Evolutionary conservation across 2,113 vertebrate species (phyloP), one percentile per base, ranked within the genome.

Genomic region (Oxyruncus cristatus): DNA sequence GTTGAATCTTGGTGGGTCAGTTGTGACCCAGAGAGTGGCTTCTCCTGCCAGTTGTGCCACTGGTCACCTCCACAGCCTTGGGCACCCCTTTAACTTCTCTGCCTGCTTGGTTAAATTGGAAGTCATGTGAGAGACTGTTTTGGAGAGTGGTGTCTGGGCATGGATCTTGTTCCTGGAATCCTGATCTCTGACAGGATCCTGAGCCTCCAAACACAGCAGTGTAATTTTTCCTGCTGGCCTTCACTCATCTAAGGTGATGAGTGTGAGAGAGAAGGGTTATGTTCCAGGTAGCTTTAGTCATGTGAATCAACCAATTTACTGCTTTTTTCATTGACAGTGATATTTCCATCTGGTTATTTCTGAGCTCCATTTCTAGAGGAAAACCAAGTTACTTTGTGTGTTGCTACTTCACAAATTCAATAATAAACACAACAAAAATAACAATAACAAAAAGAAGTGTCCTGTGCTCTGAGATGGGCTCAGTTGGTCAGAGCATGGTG

Each of bases 191-290:
- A 68, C 22, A 59, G 9, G 16, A 52, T 52, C 26, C 50, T 52
- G 8, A 78, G 20, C 55, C 41, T 74, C 37, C 71, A 42, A 75
- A 37, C 30, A 44, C 17, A 9, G 14, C 0, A 0, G 2, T 42
- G 13, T 27, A 35, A 16, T 37, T n/a, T 75, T 28, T 62, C 50
- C 44, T 39, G 23, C 41, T 56, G 62, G 8, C 24, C 9, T 19
- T 70, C 32, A 16, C 46, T 6, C 30, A 19, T 41, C 32, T 62
- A 28, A 22, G n/a, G 42, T n/a, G 85, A 53, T 1, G 4, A 56
- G 37, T 12, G 14, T 27, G 44, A 23, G 9, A 49, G 9, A 49
- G 41, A 27, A 9, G 67, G 12, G 23, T 28, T 3, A 16, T n/a
- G 12, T 37, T 67, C 21, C 67, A 56, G 32, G 73, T 8, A 20